Evolutionary conservation across 2,797 vertebrate species (phyloP), one percentile per base, ranked within the genome.

Genomic region (Crenuchus spilurus): DNA sequence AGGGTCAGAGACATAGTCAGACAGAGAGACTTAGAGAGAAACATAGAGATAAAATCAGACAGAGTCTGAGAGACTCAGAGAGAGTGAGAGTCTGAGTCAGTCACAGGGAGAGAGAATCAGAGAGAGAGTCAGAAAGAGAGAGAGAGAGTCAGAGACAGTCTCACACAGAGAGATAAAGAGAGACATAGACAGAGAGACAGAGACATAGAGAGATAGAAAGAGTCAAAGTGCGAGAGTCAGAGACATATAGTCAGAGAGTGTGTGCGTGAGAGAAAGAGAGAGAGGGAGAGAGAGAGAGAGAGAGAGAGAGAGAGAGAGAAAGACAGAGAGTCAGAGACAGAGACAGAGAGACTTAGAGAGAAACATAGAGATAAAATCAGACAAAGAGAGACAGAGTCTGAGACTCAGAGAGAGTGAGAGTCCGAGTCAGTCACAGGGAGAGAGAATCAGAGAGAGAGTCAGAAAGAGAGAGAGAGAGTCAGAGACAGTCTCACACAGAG

Each of bases 271-370:
- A 67, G 52, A 67, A 18, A 60, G 6, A 22, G 13, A 71, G 41
- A 49, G 67, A 58, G n/a, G 24, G 42, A 66, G 33, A 44, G 20
- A 42, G 42, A 35, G 18, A 24, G 14, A 18, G 48, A 46, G 31
- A 13, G 42, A 39, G 10, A 41, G 10, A 20, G 64, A 62, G 58
- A 33, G 39, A 42, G 14, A 18, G 35, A 31, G 46, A 52, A 22
- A 46, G 49, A 26, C n/a, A 69, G 44, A 49, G 20, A 16, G 57
- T 20, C 16, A 22, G 60, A 28, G 26, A 65, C 24, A 13, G 60
- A 70, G 39, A 39, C 42, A 39, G 44, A 48, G 61, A 66, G 63
- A 74, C 42, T 67, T 41, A 60, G 42, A 49, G 31, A 39, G 39
- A 58, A n/a, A 28, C 42, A 30, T 16, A 24, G 46, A 52, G 24